phyloP scores from a whole-genome alignment of 2,797 vertebrate genomes.

The Pyrocephalus nanus region DNA sequence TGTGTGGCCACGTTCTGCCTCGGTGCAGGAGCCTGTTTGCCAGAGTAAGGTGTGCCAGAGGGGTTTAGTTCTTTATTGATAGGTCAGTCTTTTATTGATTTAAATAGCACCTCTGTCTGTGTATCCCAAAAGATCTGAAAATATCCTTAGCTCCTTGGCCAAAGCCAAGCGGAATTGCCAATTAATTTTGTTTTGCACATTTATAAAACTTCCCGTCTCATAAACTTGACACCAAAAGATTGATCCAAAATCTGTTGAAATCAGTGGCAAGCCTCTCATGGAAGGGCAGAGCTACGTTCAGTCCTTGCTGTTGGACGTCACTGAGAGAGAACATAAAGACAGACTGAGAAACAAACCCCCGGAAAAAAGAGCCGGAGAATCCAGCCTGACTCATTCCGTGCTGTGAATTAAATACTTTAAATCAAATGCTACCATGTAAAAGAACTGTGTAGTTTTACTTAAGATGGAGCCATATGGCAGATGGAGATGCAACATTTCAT shows the following conservation, averaged over 20 bases:
- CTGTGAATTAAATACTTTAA: not conserved
- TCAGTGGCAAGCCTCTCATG: not conserved
- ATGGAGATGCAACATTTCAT: not conserved
- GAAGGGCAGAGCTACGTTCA: not conserved
- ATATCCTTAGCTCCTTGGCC: not conserved
- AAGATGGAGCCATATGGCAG: constrained; percentile 37
- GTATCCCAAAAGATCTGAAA: not conserved
- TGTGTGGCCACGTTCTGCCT: not conserved
- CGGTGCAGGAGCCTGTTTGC: not conserved
- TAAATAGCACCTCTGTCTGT: not conserved
- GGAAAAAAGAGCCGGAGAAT: not conserved
- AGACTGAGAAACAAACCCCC: not conserved
- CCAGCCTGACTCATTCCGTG: not conserved
- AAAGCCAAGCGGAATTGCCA: not conserved
- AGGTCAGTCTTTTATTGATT: not conserved
- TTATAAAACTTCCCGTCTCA: not conserved
- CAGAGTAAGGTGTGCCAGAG: not conserved
- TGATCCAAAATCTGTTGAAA: not conserved
- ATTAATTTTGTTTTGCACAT: not conserved
- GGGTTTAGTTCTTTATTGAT: not conserved
- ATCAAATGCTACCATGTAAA: not conserved
- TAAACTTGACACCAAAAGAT: not conserved
- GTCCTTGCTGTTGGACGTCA: not conserved
- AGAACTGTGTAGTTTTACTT: not conserved
- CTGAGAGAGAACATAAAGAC: not conserved